Base-by-base conservation (phyloP, 2,888 invertebrate genomes). In the Gasteruption jaculator region DNA sequence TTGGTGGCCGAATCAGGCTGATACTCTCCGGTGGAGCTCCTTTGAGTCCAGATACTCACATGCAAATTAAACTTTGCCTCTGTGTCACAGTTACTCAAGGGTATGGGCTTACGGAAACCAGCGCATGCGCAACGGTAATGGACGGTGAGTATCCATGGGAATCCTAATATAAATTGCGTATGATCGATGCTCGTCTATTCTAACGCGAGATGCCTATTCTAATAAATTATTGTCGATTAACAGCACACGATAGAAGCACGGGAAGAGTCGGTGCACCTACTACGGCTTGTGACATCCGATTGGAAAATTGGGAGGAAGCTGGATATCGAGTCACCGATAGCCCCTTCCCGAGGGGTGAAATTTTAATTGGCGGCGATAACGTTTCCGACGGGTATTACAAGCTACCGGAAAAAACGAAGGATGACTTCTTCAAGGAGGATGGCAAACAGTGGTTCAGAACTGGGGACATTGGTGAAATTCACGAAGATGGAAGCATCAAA, bases 101-200 rank as follows among this genome's bases (percentile, higher is more conserved):
- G 36, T 97, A 97, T 73, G 97, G 97, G 2, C 81, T 97, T 47
- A 99, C 97, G 0, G 97, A 99, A 79, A 94, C 96, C 11, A 89
- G 91, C 53, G 94, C 95, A 1, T 91, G 91, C 61, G 95, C 94
- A 37, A 83, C 86, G 45, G 87, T 88, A 38, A 86, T 86, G 85
- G 85, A 86, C 70, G 71, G 83, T 83, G 69, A 72, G 78, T 75
- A 21, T 24, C 18, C 16, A n/a, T n/a, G n/a, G n/a, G n/a, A n/a
- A n/a, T n/a, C n/a, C n/a, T n/a, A n/a, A n/a, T n/a, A 15, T 8
- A 7, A 5, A 16, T 4, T 15, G n/a, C 14, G 15, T 14, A 18
- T 10, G 7, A 8, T 10, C 16, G 7, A 35, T 3, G 5, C 11
- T 11, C 20, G 29, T 15, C 14, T 14, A 21, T 4, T 11, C 8